A percentile compares a stretch with the other conserved stretches of the same genome.
Evolutionary conservation across 1,140 invertebrate species (phyloP).

Genomic region (Psix sp.): DNA sequence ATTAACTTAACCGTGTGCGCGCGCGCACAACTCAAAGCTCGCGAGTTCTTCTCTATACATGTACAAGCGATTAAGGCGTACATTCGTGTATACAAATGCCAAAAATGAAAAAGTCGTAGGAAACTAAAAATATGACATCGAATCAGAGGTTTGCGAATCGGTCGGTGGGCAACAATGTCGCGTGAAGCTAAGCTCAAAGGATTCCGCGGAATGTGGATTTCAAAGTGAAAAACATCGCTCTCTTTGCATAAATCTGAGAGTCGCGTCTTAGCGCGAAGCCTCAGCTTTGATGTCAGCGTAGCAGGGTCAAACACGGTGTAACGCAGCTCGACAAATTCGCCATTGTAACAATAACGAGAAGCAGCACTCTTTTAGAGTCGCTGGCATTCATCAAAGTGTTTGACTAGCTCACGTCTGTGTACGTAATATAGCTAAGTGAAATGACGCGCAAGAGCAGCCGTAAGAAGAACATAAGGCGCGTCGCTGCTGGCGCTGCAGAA

Average conservation of each 20-base stretch:
- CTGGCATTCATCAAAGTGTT: slow-evolving; percentile 56
- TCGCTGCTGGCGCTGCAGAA: slow-evolving; percentile 27
- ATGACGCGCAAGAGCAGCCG: slow-evolving; percentile 44
- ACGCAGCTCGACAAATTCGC: slow-evolving; percentile 54
- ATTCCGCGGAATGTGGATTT: slow-evolving; percentile 31
- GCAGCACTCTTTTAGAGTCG: slow-evolving; percentile 37
- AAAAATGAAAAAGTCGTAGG: too few relatives aligned
- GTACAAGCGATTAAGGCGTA: too few relatives aligned
- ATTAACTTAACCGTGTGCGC: slow-evolving; percentile 37
- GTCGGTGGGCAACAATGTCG: too few relatives aligned
- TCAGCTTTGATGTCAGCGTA: slow-evolving; percentile 45
- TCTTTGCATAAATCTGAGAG: slow-evolving; percentile 56
- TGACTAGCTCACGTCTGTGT: slow-evolving; percentile 54
- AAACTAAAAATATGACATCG: too few relatives aligned
- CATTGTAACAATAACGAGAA: slow-evolving; percentile 59
- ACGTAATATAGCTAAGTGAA: slow-evolving; percentile 62
- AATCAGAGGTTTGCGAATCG: too few relatives aligned
- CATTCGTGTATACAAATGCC: too few relatives aligned
- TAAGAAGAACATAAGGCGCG: slow-evolving; percentile 16
- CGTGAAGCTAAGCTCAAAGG: too few relatives aligned
- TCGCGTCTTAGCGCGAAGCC: slow-evolving; percentile 29
- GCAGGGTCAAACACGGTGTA: slow-evolving; percentile 45
- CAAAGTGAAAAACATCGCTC: slow-evolving; percentile 37
- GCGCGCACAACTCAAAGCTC: not conserved
- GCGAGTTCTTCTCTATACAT: too few relatives aligned